phyloP scores from a whole-genome alignment of 2,888 invertebrate species.

The Cheilosia vulpina region DNA sequence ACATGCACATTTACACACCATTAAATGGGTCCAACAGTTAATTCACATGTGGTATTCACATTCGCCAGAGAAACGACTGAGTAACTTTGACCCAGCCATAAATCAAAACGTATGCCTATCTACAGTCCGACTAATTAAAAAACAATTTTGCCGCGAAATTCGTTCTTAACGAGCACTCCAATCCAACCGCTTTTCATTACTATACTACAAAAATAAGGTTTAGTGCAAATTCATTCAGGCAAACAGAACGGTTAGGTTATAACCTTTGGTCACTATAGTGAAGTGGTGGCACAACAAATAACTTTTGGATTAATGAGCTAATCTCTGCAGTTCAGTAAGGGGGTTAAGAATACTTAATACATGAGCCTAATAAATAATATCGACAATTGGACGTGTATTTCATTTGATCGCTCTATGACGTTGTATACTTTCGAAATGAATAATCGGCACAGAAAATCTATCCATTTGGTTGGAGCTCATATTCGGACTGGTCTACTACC shows the following conservation, averaged over 20 bases:
- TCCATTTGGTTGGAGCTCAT: no score
- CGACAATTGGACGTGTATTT: not conserved
- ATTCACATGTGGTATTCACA: no score
- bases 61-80: no score
- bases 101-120: not conserved
- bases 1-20: no score
- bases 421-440: not conserved
- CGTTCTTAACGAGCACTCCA: not conserved
- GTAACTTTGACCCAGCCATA: no score
- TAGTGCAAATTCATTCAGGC: slow-evolving; percentile 36
- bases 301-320: slow-evolving; percentile 24
- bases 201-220: not conserved
- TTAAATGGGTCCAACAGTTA: no score
- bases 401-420: not conserved
- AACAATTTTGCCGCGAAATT: not conserved
- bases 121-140: not conserved
- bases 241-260: slow-evolving; percentile 17
- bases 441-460: not conserved
- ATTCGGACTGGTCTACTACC: no score
- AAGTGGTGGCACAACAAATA: slow-evolving; percentile 51
- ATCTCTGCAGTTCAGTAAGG: slow-evolving; percentile 35
- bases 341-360: slow-evolving; percentile 16
- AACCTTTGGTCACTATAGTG: slow-evolving; percentile 60
- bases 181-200: not conserved
- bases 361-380: not conserved